Evolutionary conservation across 2,113 vertebrate species (phyloP).

Genomic region (Pao palembangensis): DNA sequence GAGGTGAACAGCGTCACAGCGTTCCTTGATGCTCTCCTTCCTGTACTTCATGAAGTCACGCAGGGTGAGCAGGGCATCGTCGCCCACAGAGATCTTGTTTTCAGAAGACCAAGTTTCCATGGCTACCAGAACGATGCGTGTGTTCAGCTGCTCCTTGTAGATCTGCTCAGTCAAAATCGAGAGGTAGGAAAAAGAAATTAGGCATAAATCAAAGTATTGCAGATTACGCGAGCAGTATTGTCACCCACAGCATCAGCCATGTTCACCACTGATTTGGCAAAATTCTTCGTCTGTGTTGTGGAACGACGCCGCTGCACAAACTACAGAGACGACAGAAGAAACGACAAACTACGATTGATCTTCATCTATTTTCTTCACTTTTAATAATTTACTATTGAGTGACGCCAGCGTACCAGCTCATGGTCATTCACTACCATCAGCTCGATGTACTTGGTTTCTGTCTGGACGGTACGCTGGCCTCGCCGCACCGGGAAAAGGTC

Average conservation of each 20-base stretch:
- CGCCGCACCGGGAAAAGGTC: constrained; percentile 78
- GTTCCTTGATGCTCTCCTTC: constrained; percentile 81
- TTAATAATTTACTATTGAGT: neutral
- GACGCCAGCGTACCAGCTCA: constrained; percentile 77
- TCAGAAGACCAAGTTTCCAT: constrained; percentile 95
- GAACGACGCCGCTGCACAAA: constrained; percentile 87
- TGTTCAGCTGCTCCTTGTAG: constrained; percentile 97
- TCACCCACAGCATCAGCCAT: constrained; percentile 89
- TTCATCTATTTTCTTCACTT: neutral
- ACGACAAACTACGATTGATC: neutral
- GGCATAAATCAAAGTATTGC: neutral
- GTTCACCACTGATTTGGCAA: constrained; percentile 96
- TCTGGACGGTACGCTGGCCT: constrained; percentile 86
- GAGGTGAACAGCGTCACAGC: constrained; percentile 88
- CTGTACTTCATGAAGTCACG: constrained; percentile 91
- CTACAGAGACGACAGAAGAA: constrained; percentile 60
- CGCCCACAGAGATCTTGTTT: constrained; percentile 84
- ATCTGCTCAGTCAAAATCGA: constrained; percentile 72
- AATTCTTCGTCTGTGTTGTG: constrained; percentile 87
- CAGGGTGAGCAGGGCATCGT: constrained; percentile 87
- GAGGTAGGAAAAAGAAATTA: neutral
- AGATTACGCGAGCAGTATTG: neutral
- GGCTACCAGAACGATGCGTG: constrained; percentile 91
- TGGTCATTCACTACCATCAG: constrained; percentile 95
- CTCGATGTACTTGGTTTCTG: constrained; percentile 97